Percentiles rank a stretch among this genome's conserved stretches.
Evolutionary conservation across 2,113 vertebrate species (phyloP).

Genomic region (Paralichthys olivaceus): DNA sequence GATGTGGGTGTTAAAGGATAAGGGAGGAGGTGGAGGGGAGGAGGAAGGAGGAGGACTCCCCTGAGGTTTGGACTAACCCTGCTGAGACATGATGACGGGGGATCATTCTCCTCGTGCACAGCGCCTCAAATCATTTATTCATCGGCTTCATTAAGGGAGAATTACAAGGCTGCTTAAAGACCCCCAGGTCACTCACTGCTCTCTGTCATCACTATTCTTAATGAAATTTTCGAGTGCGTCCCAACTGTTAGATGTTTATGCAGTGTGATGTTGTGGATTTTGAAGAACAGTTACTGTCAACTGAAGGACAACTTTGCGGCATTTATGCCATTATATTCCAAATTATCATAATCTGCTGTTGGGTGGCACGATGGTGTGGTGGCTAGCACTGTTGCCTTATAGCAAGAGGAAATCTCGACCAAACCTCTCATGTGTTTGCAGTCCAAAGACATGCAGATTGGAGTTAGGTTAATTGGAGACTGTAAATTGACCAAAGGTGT

Average conservation of each 20-base stretch:
- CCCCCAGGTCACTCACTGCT: constrained; percentile 65
- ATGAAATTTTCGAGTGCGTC: constrained; percentile 62
- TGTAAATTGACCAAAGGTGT: too few relatives aligned
- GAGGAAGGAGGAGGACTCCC: constrained; percentile 42
- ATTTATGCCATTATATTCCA: background rate
- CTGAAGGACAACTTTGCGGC: constrained; percentile 21
- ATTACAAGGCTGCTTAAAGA: constrained; percentile 72
- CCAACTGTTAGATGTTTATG: constrained; percentile 53
- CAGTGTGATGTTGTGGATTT: constrained; percentile 43
- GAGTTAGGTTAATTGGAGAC: too few relatives aligned
- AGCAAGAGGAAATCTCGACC: too few relatives aligned
- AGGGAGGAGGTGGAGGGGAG: constrained; percentile 17
- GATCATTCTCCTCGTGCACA: constrained; percentile 63
- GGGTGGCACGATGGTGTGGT: background rate
- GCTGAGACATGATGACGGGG: constrained; percentile 55
- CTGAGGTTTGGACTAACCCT: constrained; percentile 44
- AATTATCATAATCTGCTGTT: background rate
- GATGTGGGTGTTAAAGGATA: constrained; percentile 43
- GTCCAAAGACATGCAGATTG: too few relatives aligned
- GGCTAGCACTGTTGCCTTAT: background rate
- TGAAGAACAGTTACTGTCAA: constrained; percentile 44
- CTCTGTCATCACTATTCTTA: constrained; percentile 53
- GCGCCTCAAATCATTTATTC: constrained; percentile 78
- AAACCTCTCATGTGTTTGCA: too few relatives aligned
- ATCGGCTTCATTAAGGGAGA: constrained; percentile 78